Conservation (phyloP, 2,797 vertebrate genomes). For the Muscicapa striata region DNA sequence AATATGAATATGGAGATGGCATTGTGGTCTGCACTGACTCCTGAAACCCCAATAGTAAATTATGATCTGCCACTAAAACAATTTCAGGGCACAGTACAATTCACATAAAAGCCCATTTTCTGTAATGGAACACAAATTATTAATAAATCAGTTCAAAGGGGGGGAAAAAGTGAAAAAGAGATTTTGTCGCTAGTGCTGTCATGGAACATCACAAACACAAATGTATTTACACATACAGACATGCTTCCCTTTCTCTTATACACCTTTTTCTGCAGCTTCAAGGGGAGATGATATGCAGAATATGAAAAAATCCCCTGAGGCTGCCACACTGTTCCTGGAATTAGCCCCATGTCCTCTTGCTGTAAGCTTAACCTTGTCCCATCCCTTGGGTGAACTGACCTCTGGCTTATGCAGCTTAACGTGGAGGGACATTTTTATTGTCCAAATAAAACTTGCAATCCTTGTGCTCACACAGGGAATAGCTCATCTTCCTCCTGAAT, state of each 20-base stretch:
- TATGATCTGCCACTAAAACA: constrained; percentile 59
- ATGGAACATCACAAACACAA: neutral
- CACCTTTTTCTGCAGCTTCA: neutral
- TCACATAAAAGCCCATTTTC: constrained; percentile 55
- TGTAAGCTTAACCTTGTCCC: neutral
- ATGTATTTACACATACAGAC: neutral
- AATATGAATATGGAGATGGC: constrained; percentile 79
- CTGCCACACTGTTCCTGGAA: neutral
- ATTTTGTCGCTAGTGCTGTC: neutral
- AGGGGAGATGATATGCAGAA: neutral
- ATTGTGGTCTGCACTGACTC: constrained; percentile 64
- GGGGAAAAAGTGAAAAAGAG: neutral
- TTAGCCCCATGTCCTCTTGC: neutral
- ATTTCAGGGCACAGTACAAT: constrained; percentile 64
- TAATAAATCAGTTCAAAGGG: constrained; percentile 63
- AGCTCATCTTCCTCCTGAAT: neutral
- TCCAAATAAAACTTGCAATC: neutral
- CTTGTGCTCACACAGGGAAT: neutral
- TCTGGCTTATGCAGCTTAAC: neutral
- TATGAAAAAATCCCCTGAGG: neutral
- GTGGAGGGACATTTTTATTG: neutral
- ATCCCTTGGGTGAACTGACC: neutral
- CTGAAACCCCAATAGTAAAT: constrained; percentile 68
- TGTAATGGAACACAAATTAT: constrained; percentile 67
- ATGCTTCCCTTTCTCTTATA: neutral